A percentile compares a stretch with the other conserved stretches of the same genome.
These are phyloP conservation scores for Apodemia mormo DNA, from an alignment of 2,888 invertebrate species.

Conservation along the genomic window DNA sequence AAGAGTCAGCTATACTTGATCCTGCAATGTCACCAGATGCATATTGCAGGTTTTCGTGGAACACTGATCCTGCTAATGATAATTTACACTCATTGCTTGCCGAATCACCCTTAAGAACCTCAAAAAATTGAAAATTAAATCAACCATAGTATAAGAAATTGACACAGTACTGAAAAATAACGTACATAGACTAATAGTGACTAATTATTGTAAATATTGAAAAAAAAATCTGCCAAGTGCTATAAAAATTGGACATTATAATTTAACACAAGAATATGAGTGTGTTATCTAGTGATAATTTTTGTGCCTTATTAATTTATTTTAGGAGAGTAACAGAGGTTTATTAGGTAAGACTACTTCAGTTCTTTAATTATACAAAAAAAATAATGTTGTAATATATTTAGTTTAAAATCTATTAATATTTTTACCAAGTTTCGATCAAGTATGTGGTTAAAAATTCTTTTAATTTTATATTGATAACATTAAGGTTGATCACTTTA, in stretches of 20 bases:
- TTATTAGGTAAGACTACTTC: conserved; percentile 66
- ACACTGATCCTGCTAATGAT: conserved; percentile 72
- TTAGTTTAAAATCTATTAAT: too few relatives aligned
- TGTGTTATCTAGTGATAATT: conserved; percentile 78
- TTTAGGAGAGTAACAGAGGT: conserved; percentile 72
- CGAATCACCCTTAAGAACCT: conserved; percentile 59
- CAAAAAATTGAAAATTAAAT: conserved; percentile 69
- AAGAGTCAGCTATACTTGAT: conserved; percentile 69
- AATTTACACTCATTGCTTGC: conserved; percentile 69
- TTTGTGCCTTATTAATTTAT: conserved; percentile 82
- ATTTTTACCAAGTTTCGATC: too few relatives aligned
- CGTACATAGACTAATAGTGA: conserved; percentile 54
- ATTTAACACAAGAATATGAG: conserved; percentile 61
- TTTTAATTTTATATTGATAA: neutral
- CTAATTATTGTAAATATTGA: conserved; percentile 62
- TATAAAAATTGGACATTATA: conserved; percentile 63
- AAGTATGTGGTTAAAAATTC: too few relatives aligned
- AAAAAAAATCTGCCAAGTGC: conserved; percentile 64
- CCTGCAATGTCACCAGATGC: conserved; percentile 77
- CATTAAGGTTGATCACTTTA: too few relatives aligned
- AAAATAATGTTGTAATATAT: too few relatives aligned
- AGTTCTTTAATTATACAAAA: neutral
- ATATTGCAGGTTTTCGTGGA: conserved; percentile 78
- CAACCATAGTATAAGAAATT: conserved; percentile 48
- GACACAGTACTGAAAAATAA: conserved; percentile 56